A percentile compares a stretch with the other conserved stretches of the same genome.
phyloP scores from a whole-genome alignment of 2,888 invertebrate genomes.

The Zaprionus obscuricornis region DNA sequence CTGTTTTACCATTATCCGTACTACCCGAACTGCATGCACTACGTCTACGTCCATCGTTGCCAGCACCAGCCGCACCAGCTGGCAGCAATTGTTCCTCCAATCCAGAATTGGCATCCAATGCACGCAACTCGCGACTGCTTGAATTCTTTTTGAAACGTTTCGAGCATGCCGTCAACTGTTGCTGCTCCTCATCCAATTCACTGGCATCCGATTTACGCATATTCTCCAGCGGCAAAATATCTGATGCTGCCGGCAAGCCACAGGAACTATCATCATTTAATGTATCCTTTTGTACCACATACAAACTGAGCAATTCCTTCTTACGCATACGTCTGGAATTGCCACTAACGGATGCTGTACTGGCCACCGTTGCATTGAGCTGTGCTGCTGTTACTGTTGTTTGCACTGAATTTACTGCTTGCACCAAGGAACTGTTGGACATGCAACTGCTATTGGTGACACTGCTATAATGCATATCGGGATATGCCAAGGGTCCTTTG shows the following conservation, averaged over 20 bases:
- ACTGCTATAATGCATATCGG: conserved; percentile 86
- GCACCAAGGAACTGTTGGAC: conserved; percentile 58
- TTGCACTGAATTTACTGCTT: conserved; percentile 69
- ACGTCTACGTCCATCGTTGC: conserved; percentile 84
- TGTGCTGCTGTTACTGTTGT: conserved; percentile 66
- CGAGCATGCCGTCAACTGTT: too few relatives aligned
- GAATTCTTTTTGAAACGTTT: conserved; percentile 85
- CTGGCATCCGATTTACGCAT: conserved; percentile 94
- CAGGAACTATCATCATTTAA: conserved; percentile 89
- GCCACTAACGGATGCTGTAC: conserved; percentile 61
- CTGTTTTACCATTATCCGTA: conserved; percentile 76
- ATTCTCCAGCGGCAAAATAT: conserved; percentile 83
- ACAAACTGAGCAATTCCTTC: conserved; percentile 93
- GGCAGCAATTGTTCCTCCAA: conserved; percentile 83
- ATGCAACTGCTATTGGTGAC: conserved; percentile 52
- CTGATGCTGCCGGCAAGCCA: conserved; percentile 84
- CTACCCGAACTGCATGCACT: conserved; percentile 84
- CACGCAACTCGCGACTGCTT: conserved; percentile 86
- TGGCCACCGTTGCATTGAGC: conserved; percentile 62
- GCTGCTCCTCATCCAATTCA: conserved; percentile 92
- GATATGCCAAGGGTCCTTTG: conserved; percentile 92
- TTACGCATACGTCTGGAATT: conserved; percentile 94
- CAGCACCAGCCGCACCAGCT: conserved; percentile 60
- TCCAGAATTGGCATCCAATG: conserved; percentile 86
- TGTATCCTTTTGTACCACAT: conserved; percentile 92